Evolutionary conservation across 2,113 vertebrate genomes (phyloP).

Genomic region (Naja naja): DNA sequence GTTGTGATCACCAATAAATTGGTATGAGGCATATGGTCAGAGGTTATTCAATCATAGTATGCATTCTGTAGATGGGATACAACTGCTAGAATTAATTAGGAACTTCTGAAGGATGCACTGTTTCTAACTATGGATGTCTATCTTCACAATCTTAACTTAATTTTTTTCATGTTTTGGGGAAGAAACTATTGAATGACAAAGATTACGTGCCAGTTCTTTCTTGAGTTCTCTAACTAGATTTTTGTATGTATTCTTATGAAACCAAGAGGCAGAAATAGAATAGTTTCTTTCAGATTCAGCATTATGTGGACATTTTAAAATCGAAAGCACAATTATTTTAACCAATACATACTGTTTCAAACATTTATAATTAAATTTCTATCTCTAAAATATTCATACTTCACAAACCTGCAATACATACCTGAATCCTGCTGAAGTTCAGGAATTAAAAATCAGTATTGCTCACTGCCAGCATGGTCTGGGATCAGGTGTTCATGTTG

Average conservation of each 20-base stretch:
- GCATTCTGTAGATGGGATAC: not conserved
- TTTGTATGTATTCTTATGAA: not conserved
- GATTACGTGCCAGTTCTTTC: not conserved
- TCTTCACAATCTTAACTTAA: not conserved
- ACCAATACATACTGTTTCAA: not conserved
- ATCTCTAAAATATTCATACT: not conserved
- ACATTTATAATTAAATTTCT: not conserved
- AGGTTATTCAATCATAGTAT: not conserved
- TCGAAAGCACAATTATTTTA: not conserved
- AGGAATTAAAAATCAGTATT: slow-evolving; percentile 60
- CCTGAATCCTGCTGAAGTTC: slow-evolving; percentile 53
- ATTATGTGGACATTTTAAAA: not conserved
- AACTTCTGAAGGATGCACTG: not conserved
- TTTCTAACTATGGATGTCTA: not conserved
- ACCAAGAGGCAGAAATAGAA: not conserved
- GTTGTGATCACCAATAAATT: not conserved
- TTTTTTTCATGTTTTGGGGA: not conserved
- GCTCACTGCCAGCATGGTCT: slow-evolving; percentile 53
- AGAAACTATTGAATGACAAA: not conserved
- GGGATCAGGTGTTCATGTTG: slow-evolving; percentile 61
- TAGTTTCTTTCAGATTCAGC: not conserved
- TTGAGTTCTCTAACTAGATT: not conserved
- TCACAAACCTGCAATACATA: slow-evolving; percentile 58
- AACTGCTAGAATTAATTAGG: not conserved
- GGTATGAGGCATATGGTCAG: not conserved